phyloP scores from a whole-genome alignment of 2,888 invertebrate genomes.

The Heteropelma amictum region DNA sequence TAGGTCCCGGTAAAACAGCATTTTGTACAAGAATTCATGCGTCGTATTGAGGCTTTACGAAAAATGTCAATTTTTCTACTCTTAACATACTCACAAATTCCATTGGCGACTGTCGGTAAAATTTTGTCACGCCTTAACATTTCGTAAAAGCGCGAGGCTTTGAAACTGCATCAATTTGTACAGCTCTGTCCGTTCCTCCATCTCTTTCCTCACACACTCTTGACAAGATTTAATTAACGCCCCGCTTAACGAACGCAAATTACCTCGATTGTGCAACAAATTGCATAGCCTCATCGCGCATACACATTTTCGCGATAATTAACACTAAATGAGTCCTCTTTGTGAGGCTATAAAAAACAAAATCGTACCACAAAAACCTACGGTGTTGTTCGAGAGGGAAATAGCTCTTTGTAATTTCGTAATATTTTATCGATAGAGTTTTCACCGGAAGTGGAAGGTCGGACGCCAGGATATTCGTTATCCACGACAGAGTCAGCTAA shows the following conservation, averaged over 20 bases:
- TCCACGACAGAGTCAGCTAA: constrained; percentile 17
- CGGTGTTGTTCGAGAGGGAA: not conserved
- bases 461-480: constrained; percentile 18
- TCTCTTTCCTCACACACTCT: too few species aligned
- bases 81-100: too few species aligned
- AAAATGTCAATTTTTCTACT: too few species aligned
- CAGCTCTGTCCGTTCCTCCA: too few species aligned
- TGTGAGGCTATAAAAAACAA: not conserved
- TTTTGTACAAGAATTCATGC: too few species aligned
- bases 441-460: constrained; percentile 34
- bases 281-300: constrained; percentile 67
- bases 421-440: not conserved
- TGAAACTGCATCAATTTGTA: too few species aligned
- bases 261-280: constrained; percentile 65
- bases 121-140: too few species aligned
- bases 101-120: too few species aligned
- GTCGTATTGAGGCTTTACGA: too few species aligned
- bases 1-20: too few species aligned
- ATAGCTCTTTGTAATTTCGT: not conserved
- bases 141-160: too few species aligned
- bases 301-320: constrained; percentile 74
- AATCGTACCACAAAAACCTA: not conserved
- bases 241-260: constrained; percentile 44
- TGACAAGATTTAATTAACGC: constrained; percentile 58
- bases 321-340: constrained; percentile 66